These are phyloP conservation scores for Paedocypris sp. DNA, from an alignment of 2,113 vertebrate genomes.

Conservation along the genomic window DNA sequence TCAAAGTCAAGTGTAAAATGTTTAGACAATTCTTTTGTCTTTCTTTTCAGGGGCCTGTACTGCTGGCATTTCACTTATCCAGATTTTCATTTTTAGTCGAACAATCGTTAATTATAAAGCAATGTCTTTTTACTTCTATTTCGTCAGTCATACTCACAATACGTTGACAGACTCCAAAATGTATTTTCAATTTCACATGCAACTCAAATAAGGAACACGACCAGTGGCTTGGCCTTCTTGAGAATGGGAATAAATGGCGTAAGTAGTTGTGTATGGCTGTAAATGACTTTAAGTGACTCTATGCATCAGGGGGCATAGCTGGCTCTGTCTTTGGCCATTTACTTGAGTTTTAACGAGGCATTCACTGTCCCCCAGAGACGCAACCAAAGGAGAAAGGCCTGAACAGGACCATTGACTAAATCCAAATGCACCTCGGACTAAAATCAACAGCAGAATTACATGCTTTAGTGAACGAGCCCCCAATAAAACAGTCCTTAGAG, in stretches of 20 bases:
- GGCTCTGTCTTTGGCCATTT: slow-evolving; percentile 44
- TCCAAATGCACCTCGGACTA: slow-evolving; percentile 43
- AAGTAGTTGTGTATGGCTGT: slow-evolving; percentile 27
- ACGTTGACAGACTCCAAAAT: no score
- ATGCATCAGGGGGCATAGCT: slow-evolving; percentile 18
- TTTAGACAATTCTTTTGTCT: no score
- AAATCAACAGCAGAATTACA: slow-evolving; percentile 57
- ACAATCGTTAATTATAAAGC: no score
- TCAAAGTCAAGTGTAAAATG: no score
- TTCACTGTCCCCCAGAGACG: slow-evolving; percentile 42
- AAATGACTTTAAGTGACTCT: slow-evolving; percentile 28
- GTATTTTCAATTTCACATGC: slow-evolving; percentile 3
- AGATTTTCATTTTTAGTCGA: no score
- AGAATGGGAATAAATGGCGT: slow-evolving; percentile 8
- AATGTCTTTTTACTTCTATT: no score
- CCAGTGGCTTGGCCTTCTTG: slow-evolving; percentile 5
- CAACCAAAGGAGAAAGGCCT: slow-evolving; percentile 44
- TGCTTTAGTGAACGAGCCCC: slow-evolving; percentile 46
- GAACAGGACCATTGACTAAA: slow-evolving; percentile 50
- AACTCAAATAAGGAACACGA: not conserved
- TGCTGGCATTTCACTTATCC: no score
- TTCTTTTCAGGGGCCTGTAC: no score
- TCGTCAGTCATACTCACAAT: no score
- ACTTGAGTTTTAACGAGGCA: slow-evolving; percentile 49
- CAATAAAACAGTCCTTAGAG: slow-evolving; percentile 47